A percentile compares a stretch with the other conserved stretches of the same genome.
These are phyloP conservation scores for Heliconius melpomene DNA, from an alignment of 1,140 invertebrate genomes.

Conservation along the genomic window DNA sequence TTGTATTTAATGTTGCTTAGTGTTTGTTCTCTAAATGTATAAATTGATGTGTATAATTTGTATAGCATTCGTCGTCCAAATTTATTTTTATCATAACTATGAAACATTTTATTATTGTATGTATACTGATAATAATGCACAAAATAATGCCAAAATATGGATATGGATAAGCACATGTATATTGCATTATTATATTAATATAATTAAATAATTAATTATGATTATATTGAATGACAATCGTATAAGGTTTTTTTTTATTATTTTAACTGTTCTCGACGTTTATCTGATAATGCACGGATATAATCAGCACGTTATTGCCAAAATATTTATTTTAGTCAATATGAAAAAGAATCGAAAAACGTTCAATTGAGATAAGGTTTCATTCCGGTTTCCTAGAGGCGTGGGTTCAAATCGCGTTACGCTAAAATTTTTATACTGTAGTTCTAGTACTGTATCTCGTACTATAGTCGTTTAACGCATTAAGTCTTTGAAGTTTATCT, in stretches of 20 bases:
- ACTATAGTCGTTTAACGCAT: too few relatives aligned
- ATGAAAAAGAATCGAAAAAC: too few relatives aligned
- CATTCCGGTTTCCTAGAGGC: too few relatives aligned
- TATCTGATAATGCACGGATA: too few relatives aligned
- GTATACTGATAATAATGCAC: constrained; percentile 19
- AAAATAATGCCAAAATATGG: constrained; percentile 28
- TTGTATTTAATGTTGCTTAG: neutral
- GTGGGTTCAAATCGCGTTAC: too few relatives aligned
- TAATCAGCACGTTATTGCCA: too few relatives aligned
- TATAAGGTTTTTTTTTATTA: neutral
- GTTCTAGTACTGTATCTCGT: too few relatives aligned
- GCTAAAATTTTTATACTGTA: too few relatives aligned
- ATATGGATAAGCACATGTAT: constrained; percentile 21
- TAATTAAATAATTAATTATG: constrained; percentile 25
- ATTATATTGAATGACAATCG: neutral
- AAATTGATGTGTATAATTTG: constrained; percentile 12
- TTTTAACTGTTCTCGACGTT: too few relatives aligned
- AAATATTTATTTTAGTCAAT: too few relatives aligned
- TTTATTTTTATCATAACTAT: neutral
- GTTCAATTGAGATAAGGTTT: too few relatives aligned
- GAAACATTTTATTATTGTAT: neutral
- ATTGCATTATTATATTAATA: constrained; percentile 23
- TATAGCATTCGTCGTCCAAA: neutral
- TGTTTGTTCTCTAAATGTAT: constrained; percentile 6
- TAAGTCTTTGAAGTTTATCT: too few relatives aligned